A percentile compares a stretch with the other conserved stretches of the same genome.
Conservation (phyloP, 2,888 invertebrate genomes). For the Xestia xanthographa region DNA sequence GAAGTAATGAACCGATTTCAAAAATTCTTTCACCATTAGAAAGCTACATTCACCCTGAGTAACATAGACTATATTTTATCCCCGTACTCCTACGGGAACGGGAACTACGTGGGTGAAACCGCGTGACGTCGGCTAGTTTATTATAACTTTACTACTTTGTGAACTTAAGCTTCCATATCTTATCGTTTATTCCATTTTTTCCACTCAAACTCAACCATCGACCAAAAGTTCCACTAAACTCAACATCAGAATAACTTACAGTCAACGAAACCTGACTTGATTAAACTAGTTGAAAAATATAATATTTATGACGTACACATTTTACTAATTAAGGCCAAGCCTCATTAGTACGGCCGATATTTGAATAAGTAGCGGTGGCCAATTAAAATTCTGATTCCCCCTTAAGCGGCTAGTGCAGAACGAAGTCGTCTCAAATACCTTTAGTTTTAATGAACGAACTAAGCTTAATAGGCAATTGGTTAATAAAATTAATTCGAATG, state of each 20-base stretch:
- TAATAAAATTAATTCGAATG: constrained; percentile 46
- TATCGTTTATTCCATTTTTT: no score
- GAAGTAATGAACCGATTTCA: no score
- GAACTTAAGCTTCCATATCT: neutral
- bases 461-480: constrained; percentile 48
- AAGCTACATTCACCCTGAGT: no score
- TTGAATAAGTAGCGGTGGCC: constrained; percentile 62
- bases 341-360: constrained; percentile 58
- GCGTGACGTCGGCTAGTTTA: no score
- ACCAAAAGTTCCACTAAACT: neutral
- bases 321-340: constrained; percentile 57
- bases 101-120: no score
- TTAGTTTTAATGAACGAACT: constrained; percentile 58
- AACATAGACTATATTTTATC: no score
- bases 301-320: constrained; percentile 46
- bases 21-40: no score
- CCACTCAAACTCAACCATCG: neutral
- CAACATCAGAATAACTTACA: neutral
- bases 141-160: no score
- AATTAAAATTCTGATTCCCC: constrained; percentile 67
- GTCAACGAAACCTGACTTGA: neutral
- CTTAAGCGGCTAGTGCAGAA: constrained; percentile 33
- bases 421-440: constrained; percentile 48
- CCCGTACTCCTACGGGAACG: no score
- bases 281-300: constrained; percentile 41